Percentiles rank a stretch among this genome's conserved stretches.
Evolutionary conservation across 1,140 invertebrate species (phyloP).

Genomic region (Archivesica marissinica): DNA sequence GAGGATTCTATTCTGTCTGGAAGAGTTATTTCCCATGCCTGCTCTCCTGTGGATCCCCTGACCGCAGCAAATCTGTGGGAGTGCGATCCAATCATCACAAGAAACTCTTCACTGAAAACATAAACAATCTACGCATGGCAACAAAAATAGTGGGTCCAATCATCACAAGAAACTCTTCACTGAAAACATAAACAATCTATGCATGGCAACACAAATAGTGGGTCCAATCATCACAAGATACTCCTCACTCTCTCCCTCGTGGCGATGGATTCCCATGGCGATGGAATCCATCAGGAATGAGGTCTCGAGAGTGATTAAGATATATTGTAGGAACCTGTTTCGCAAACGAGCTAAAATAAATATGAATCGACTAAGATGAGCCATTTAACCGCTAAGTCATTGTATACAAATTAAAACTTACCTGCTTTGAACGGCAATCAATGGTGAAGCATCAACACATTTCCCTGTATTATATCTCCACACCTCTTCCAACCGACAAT

Average conservation of each 20-base stretch:
- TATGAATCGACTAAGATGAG: neutral
- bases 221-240: conserved; percentile 85
- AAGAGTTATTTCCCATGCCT: conserved; percentile 83
- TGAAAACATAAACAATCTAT: too few species aligned
- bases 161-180: conserved; percentile 70
- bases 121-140: too few species aligned
- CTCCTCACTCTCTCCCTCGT: too few species aligned
- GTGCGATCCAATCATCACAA: conserved; percentile 87
- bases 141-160: too few species aligned
- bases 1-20: conserved; percentile 87
- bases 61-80: conserved; percentile 86
- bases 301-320: too few species aligned
- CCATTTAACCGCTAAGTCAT: neutral
- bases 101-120: conserved; percentile 42
- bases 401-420: conserved; percentile 48
- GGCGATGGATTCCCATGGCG: too few species aligned
- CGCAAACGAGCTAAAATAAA: neutral
- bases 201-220: too few species aligned
- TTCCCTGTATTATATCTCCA: conserved; percentile 88
- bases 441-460: conserved; percentile 90
- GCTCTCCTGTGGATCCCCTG: conserved; percentile 81
- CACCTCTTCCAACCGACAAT: conserved; percentile 21
- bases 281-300: too few species aligned
- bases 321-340: neutral
- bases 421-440: conserved; percentile 71